A percentile compares a stretch with the other conserved stretches of the same genome.
These are phyloP conservation scores for Teinopalpus imperialis DNA, from an alignment of 2,888 invertebrate species.

Conservation along the genomic window DNA sequence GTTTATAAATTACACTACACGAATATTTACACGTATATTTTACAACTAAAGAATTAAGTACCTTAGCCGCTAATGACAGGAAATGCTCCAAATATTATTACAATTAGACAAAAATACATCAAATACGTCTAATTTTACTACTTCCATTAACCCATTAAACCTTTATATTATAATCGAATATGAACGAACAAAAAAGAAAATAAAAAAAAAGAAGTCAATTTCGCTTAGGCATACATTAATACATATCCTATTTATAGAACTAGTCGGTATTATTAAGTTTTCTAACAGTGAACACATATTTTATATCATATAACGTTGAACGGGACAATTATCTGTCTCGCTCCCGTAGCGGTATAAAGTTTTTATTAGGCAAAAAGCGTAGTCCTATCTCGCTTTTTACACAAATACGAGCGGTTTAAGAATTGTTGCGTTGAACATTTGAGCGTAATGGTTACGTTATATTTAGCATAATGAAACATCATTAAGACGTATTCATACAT, in stretches of 20 bases:
- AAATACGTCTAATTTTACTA: too few species aligned
- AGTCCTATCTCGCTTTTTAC: too few species aligned
- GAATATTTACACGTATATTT: conserved; percentile 24
- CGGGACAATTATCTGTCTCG: too few species aligned
- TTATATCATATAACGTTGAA: not conserved
- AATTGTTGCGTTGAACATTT: too few species aligned
- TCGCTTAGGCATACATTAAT: conserved; percentile 56
- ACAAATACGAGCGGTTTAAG: too few species aligned
- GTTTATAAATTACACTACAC: conserved; percentile 8
- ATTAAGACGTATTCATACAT: too few species aligned
- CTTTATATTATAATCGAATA: conserved; percentile 65
- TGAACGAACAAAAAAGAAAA: conserved; percentile 69
- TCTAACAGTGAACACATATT: conserved; percentile 37
- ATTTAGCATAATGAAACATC: too few species aligned
- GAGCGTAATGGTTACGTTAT: too few species aligned
- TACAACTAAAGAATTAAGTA: conserved; percentile 14
- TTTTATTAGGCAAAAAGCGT: too few species aligned
- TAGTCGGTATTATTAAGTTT: conserved; percentile 48
- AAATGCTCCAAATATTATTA: conserved; percentile 18
- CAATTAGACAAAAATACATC: conserved; percentile 29
- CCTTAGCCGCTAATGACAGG: conserved; percentile 9
- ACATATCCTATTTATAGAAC: conserved; percentile 67
- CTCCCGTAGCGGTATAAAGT: too few species aligned
- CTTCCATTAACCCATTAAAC: conserved; percentile 45
- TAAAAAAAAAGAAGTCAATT: conserved; percentile 31